Evolutionary conservation across 2,888 invertebrate genomes (phyloP).

Genomic region (Pachliopta kotzebuea): DNA sequence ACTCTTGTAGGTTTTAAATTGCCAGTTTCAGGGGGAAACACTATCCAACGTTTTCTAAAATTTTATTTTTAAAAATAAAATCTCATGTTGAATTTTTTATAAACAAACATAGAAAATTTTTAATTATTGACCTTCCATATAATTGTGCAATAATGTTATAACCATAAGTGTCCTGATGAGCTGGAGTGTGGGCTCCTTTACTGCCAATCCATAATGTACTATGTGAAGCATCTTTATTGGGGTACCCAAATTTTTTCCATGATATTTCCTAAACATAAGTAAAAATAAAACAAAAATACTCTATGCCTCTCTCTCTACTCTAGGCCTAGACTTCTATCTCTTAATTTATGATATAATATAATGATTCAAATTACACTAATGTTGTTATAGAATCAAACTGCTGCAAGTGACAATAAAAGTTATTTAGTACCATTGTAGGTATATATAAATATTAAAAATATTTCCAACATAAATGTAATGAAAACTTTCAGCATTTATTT

Average conservation of each 20-base stretch:
- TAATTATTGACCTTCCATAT: constrained; percentile 84
- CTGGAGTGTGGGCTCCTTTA: constrained; percentile 93
- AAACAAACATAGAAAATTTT: not conserved
- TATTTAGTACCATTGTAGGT: too few relatives aligned
- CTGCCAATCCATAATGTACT: constrained; percentile 95
- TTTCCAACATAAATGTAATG: too few relatives aligned
- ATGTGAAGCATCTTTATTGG: constrained; percentile 82
- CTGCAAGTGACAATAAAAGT: too few relatives aligned
- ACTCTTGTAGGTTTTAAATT: constrained; percentile 89
- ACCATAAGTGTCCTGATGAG: constrained; percentile 97
- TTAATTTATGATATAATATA: too few relatives aligned
- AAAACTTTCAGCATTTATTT: too few relatives aligned
- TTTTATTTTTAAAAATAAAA: not conserved
- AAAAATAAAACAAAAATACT: not conserved
- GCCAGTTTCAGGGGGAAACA: constrained; percentile 90
- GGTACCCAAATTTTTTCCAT: constrained; percentile 87
- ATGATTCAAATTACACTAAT: too few relatives aligned
- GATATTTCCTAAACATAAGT: constrained; percentile 46
- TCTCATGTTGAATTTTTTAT: not conserved
- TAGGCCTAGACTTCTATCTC: too few relatives aligned
- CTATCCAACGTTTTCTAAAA: constrained; percentile 92
- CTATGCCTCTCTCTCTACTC: too few relatives aligned
- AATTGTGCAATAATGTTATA: constrained; percentile 95
- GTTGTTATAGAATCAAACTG: too few relatives aligned
- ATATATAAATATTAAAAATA: too few relatives aligned